Evolutionary conservation across 2,797 vertebrate species (phyloP).

Genomic region (Arremon brunneinucha): DNA sequence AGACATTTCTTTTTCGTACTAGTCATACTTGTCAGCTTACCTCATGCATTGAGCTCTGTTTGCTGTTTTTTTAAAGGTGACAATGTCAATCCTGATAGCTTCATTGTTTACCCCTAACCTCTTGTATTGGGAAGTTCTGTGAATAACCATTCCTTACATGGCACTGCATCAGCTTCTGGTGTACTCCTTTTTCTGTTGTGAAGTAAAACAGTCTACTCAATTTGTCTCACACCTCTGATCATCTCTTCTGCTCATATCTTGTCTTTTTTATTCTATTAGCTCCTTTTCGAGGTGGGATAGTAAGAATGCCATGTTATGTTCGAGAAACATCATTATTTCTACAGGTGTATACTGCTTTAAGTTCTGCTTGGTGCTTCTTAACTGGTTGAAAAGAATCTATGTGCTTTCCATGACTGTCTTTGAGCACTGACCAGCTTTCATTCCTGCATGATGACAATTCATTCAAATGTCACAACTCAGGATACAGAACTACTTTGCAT

Average conservation of each 20-base stretch:
- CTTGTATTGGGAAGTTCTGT: background rate
- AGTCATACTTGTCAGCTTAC: background rate
- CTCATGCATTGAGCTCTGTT: background rate
- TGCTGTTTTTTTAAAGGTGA: background rate
- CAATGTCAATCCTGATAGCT: background rate
- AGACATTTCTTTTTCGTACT: background rate
- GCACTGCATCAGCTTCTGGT: background rate
- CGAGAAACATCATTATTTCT: background rate
- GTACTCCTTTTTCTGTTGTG: background rate
- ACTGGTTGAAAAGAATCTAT: background rate
- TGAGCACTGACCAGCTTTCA: background rate
- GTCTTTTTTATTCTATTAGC: background rate
- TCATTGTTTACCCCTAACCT: background rate
- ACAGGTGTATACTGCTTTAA: background rate
- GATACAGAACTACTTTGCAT: background rate
- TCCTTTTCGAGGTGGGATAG: background rate
- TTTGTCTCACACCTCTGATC: background rate
- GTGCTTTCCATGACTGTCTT: background rate
- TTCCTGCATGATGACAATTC: background rate
- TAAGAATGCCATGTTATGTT: background rate
- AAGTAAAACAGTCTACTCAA: background rate
- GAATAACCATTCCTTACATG: background rate
- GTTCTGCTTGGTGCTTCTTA: background rate
- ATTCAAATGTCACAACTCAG: background rate
- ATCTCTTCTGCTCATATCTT: background rate